Evolutionary conservation across 2,113 vertebrate genomes (phyloP).

Genomic region (Bufo bufo): DNA sequence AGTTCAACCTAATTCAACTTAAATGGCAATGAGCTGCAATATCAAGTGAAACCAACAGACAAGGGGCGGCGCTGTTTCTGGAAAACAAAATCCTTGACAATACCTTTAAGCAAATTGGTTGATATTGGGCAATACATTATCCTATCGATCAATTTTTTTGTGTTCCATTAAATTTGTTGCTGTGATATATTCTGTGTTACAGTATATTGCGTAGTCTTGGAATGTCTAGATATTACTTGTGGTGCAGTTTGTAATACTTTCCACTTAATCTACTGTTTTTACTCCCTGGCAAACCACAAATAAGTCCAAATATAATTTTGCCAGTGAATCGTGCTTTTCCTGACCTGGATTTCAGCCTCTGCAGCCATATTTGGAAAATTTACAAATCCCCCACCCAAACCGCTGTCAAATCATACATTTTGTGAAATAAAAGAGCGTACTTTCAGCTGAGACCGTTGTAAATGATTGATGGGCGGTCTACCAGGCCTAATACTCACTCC

Average conservation of each 20-base stretch:
- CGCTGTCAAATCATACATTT: not conserved
- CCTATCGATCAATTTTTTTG: too few relatives aligned
- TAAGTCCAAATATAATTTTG: not conserved
- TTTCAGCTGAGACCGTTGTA: conserved; percentile 1
- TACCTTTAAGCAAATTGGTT: too few relatives aligned
- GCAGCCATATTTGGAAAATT: conserved; percentile 7
- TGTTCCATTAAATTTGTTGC: too few relatives aligned
- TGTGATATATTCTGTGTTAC: too few relatives aligned
- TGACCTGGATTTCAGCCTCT: conserved; percentile 11
- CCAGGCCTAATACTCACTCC: conserved; percentile 26
- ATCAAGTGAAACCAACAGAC: too few relatives aligned
- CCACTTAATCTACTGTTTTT: not conserved
- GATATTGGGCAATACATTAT: too few relatives aligned
- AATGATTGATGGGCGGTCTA: conserved; percentile 20
- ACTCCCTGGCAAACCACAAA: not conserved
- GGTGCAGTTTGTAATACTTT: not conserved
- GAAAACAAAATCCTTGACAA: too few relatives aligned
- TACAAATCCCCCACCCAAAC: conserved; percentile 15
- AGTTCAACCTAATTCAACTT: too few relatives aligned
- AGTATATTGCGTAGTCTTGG: not conserved
- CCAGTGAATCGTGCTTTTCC: not conserved
- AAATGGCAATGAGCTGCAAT: too few relatives aligned
- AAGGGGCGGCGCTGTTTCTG: too few relatives aligned
- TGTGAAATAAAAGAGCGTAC: not conserved
- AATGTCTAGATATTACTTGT: not conserved